Evolutionary conservation across 2,797 vertebrate genomes (phyloP).

Genomic region (Ficedula albicollis): DNA sequence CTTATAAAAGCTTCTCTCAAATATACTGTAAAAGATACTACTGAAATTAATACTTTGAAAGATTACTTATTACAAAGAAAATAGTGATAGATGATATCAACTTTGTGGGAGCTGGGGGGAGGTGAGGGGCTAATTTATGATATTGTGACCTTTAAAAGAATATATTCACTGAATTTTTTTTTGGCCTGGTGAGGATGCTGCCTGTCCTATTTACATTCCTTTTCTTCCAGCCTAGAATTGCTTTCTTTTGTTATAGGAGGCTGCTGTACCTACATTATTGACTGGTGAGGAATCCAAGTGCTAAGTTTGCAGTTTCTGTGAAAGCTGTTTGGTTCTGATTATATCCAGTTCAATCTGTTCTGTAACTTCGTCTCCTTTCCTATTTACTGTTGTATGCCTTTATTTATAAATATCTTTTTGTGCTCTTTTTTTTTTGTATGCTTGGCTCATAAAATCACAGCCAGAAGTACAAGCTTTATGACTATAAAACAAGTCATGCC

Average conservation of each 20-base stretch:
- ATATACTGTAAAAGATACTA: conserved; percentile 44
- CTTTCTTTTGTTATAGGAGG: conserved; percentile 58
- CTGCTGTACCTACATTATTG: conserved; percentile 9
- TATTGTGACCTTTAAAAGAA: background rate
- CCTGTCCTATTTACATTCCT: background rate
- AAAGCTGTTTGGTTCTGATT: conserved; percentile 56
- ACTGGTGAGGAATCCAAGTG: conserved; percentile 40
- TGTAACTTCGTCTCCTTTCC: conserved; percentile 27
- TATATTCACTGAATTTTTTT: background rate
- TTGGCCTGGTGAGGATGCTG: background rate
- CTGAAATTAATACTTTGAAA: conserved; percentile 68
- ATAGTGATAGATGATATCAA: conserved; percentile 38
- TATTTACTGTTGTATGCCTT: conserved; percentile 30
- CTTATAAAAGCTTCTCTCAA: conserved; percentile 57
- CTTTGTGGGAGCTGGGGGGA: background rate
- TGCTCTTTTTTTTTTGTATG: conserved; percentile 11
- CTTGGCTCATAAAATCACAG: conserved; percentile 56
- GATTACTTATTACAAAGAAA: conserved; percentile 62
- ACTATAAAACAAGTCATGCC: conserved; percentile 59
- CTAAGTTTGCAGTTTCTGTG: conserved; percentile 51
- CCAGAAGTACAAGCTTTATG: conserved; percentile 36
- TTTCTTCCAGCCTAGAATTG: conserved; percentile 29
- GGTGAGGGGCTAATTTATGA: conserved; percentile 11
- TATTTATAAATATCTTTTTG: conserved; percentile 33
- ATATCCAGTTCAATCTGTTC: conserved; percentile 49